These are phyloP conservation scores for Astur gentilis DNA, from an alignment of 2,113 vertebrate species.

Conservation along the genomic window DNA sequence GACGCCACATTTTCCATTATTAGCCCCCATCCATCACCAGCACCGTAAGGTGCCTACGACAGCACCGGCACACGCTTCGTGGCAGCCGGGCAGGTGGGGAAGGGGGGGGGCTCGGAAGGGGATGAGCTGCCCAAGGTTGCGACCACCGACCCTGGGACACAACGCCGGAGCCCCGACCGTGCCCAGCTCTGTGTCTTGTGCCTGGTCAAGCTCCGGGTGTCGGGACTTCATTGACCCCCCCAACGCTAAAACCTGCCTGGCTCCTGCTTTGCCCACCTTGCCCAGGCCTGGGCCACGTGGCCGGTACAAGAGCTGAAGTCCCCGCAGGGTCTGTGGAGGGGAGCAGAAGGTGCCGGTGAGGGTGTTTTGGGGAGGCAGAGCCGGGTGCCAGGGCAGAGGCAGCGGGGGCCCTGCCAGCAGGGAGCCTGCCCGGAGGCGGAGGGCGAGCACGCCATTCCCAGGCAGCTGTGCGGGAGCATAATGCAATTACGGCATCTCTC, in stretches of 20 bases:
- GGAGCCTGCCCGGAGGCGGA: neutral
- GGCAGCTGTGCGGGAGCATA: neutral
- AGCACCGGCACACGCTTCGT: fast-evolving
- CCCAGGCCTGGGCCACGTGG: too few relatives aligned
- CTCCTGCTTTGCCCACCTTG: neutral
- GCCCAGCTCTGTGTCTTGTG: fast-evolving
- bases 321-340: too few relatives aligned
- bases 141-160: too few relatives aligned
- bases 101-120: neutral
- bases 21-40: neutral
- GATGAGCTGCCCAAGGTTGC: neutral
- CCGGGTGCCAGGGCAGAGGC: neutral
- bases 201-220: neutral
- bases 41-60: neutral
- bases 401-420: neutral
- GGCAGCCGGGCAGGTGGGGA: neutral
- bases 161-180: fast-evolving
- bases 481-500: neutral
- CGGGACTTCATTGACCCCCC: neutral
- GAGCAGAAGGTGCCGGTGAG: neutral
- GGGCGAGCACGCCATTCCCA: neutral
- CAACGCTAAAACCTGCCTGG: neutral
- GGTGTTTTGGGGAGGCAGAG: neutral
- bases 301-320: fast-evolving
- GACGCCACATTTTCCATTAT: neutral